These are phyloP conservation scores for Cynopterus sphinx DNA, from an alignment of 2,797 vertebrate genomes.

Conservation along the genomic window DNA sequence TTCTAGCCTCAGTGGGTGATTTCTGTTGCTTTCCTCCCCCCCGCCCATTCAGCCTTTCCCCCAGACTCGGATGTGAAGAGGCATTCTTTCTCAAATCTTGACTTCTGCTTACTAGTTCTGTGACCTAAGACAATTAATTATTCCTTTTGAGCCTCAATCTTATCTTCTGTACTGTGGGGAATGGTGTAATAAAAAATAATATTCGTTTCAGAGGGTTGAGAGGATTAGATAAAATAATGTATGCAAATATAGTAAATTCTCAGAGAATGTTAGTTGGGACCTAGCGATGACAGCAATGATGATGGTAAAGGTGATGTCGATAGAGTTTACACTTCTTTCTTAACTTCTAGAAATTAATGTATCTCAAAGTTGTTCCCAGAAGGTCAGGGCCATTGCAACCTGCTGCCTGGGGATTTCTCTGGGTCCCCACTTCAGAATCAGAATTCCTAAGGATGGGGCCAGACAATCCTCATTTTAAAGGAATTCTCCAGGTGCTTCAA, in stretches of 20 bases:
- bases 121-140: neutral
- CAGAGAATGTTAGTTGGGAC: neutral
- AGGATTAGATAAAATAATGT: neutral
- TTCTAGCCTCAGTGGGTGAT: neutral
- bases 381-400: neutral
- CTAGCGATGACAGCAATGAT: neutral
- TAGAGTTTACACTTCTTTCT: neutral
- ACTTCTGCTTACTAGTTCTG: neutral
- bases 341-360: neutral
- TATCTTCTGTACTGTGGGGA: neutral
- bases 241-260: neutral
- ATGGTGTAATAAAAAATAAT: neutral
- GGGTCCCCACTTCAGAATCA: neutral
- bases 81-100: neutral
- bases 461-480: slow-evolving; percentile 41
- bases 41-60: neutral
- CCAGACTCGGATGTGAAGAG: neutral
- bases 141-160: slow-evolving; percentile 31
- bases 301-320: neutral
- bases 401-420: neutral
- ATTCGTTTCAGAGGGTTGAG: neutral
- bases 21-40: neutral
- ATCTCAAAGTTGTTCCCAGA: neutral
- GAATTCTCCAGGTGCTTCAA: neutral
- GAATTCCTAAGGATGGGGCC: slow-evolving; percentile 57